Percentiles rank a stretch among this genome's conserved stretches.
These are phyloP conservation scores for Drosophila yakuba DNA, from an alignment of 1,140 invertebrate species.

Conservation along the genomic window DNA sequence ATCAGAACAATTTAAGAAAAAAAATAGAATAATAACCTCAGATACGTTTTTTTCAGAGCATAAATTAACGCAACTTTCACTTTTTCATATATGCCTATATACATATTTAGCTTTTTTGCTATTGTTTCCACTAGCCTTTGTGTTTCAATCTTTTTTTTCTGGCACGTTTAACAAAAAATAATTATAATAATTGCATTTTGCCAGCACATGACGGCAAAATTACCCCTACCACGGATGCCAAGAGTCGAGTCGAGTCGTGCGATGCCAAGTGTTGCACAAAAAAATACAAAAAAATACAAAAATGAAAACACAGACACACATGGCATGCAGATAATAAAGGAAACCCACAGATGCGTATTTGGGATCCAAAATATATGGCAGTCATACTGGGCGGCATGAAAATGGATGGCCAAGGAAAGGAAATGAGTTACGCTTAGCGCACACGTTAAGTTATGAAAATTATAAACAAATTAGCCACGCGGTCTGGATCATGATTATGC, in stretches of 20 bases:
- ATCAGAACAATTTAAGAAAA: neutral
- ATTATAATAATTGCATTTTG: slow-evolving; percentile 57
- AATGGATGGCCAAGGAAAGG: neutral
- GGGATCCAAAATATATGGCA: slow-evolving; percentile 24
- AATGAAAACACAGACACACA: slow-evolving; percentile 10
- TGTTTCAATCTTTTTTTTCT: slow-evolving; percentile 19
- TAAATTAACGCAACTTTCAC: slow-evolving; percentile 34
- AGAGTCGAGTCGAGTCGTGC: slow-evolving; percentile 56
- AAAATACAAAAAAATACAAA: neutral
- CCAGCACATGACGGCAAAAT: slow-evolving; percentile 50
- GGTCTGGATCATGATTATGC: slow-evolving; percentile 56
- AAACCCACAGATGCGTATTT: slow-evolving; percentile 23
- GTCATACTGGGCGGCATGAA: slow-evolving; percentile 25
- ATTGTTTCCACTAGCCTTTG: slow-evolving; percentile 25
- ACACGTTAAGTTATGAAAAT: slow-evolving; percentile 79
- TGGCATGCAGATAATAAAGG: slow-evolving; percentile 12
- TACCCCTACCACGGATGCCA: slow-evolving; percentile 37
- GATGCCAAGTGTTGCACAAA: slow-evolving; percentile 40
- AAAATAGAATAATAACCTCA: slow-evolving; percentile 4
- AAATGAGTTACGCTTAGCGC: slow-evolving; percentile 65
- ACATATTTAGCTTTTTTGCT: slow-evolving; percentile 1
- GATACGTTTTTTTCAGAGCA: neutral
- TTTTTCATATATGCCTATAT: slow-evolving; percentile 17
- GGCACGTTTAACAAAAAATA: slow-evolving; percentile 46
- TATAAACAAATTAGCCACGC: slow-evolving; percentile 79